A percentile compares a stretch with the other conserved stretches of the same genome.
Conservation (phyloP, 2,113 vertebrate genomes). For the Cathartes aura region DNA sequence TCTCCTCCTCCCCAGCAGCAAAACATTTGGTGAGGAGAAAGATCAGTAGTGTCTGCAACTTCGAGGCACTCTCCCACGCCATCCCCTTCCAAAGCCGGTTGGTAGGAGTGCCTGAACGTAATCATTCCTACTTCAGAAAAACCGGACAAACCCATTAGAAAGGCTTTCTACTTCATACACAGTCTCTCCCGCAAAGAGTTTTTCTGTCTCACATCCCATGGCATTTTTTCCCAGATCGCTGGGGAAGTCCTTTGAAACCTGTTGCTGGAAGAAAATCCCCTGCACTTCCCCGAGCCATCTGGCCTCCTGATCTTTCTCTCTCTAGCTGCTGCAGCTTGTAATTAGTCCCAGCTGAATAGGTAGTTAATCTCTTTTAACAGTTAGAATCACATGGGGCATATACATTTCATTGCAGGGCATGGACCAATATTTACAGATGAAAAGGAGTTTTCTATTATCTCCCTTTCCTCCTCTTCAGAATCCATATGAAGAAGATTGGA, state of each 20-base stretch:
- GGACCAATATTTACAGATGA: neutral
- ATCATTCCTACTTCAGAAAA: neutral
- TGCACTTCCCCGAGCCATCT: neutral
- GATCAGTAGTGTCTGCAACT: neutral
- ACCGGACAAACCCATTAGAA: neutral
- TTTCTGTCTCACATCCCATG: neutral
- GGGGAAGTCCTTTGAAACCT: neutral
- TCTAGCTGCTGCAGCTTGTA: neutral
- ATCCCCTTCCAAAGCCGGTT: neutral
- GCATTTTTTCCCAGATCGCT: neutral
- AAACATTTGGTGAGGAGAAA: neutral
- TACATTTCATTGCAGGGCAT: neutral
- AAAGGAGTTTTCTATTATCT: neutral
- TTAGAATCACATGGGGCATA: neutral
- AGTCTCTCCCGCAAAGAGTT: neutral
- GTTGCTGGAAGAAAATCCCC: neutral
- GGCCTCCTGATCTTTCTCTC: constrained; percentile 22
- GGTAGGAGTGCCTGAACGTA: neutral
- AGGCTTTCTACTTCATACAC: neutral
- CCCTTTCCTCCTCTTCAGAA: neutral
- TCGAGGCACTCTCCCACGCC: neutral
- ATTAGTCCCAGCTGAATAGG: constrained; percentile 34
- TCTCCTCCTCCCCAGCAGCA: neutral
- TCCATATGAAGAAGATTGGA: neutral
- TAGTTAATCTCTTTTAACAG: constrained; percentile 10